A percentile compares a stretch with the other conserved stretches of the same genome.
Conservation (phyloP, 2,113 vertebrate genomes). For the Oryzias woworae region DNA sequence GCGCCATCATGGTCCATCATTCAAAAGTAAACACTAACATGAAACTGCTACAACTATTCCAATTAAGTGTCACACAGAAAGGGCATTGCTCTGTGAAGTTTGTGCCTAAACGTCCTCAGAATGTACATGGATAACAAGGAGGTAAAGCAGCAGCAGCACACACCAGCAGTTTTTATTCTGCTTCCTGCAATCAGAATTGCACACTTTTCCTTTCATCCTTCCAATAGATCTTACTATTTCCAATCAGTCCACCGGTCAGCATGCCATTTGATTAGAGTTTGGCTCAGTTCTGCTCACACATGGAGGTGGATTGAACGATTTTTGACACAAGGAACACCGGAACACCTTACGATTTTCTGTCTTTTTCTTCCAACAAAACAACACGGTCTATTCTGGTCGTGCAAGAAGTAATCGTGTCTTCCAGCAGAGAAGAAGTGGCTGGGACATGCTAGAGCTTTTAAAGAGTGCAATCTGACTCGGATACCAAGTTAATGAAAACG, state of each 20-base stretch:
- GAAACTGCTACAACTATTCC: slow-evolving; percentile 27
- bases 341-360: slow-evolving; percentile 57
- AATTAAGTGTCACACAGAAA: slow-evolving; percentile 14
- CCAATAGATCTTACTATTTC: slow-evolving; percentile 40
- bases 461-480: slow-evolving; percentile 42
- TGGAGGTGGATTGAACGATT: slow-evolving; percentile 26
- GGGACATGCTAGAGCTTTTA: slow-evolving; percentile 43
- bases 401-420: slow-evolving; percentile 32
- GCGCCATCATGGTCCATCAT: slow-evolving; percentile 48
- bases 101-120: slow-evolving; percentile 17
- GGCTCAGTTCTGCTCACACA: slow-evolving; percentile 27
- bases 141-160: slow-evolving; percentile 16
- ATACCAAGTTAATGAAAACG: slow-evolving; percentile 53
- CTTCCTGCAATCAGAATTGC: slow-evolving; percentile 13
- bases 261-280: slow-evolving; percentile 18
- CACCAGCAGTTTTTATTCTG: slow-evolving; percentile 1
- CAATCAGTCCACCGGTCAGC: slow-evolving; percentile 23
- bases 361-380: slow-evolving; percentile 55
- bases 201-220: slow-evolving; percentile 36
- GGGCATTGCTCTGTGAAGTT: slow-evolving; percentile 9
- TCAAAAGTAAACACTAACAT: slow-evolving; percentile 33
- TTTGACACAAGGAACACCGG: slow-evolving; percentile 49
- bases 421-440: slow-evolving; percentile 29
- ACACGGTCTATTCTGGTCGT: slow-evolving; percentile 34
- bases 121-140: slow-evolving; percentile 27